Evolutionary conservation across 2,888 invertebrate genomes (phyloP), one percentile per base, ranked within the genome.

Genomic region (Sthenelais limicola): DNA sequence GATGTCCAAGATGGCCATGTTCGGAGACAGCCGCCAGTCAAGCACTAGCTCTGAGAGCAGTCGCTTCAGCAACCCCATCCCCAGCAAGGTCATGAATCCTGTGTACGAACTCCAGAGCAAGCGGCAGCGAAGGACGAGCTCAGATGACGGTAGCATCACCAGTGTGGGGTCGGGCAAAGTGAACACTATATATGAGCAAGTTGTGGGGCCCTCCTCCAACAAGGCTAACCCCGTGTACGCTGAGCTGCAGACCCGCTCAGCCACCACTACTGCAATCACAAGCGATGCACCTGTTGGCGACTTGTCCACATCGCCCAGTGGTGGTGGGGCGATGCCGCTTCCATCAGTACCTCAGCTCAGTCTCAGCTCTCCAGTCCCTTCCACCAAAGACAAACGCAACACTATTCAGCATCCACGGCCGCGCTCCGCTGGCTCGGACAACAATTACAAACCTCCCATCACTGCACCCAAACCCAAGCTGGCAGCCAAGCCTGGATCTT

Each of bases 391-490:
- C 3, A n/a, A n/a, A n/a, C n/a, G n/a, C n/a, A n/a, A n/a, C n/a
- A n/a, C n/a, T n/a, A n/a, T n/a, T n/a, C n/a, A n/a, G n/a, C n/a
- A n/a, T n/a, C 4, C 62, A 12, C 35, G 62, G 38, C 62, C 62
- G 2, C 35, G 62, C n/a, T 62, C 62, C 1, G 62, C 62, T 28
- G 62, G 62, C 5, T 62, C 62, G 12, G 62, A 62, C 26, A 43
- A 62, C 62, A 62, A 62, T 43, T n/a, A n/a, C n/a, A 21, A 43
- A 24, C 62, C 62, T 18, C 62, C 62, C 62, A 62, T 62, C 62
- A 62, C 62, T 24, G 62, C 62, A n/a, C 62, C 62, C 38, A 62
- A 62, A 62, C 62, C 62, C 5, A 62, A 62, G 38, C 21, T 62
- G 3, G 62, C 62, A 5, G 62, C 38, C 62, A 62, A 62, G 62